These are phyloP conservation scores for Lasiurus cinereus DNA, from an alignment of 2,113 vertebrate genomes.

Conservation along the genomic window DNA sequence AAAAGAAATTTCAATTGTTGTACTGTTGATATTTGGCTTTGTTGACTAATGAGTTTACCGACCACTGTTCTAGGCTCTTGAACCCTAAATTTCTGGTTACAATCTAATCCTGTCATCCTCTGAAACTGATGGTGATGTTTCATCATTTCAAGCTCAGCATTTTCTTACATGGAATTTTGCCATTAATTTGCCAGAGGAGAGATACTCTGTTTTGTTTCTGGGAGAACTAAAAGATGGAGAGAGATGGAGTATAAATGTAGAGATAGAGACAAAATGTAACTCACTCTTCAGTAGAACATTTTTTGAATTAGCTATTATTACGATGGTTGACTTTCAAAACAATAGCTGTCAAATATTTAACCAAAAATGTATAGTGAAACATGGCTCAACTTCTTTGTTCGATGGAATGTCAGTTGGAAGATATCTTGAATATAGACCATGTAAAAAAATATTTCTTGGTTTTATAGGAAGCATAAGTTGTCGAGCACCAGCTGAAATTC, in stretches of 20 bases:
- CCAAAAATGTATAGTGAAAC: neutral
- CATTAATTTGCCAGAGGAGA: neutral
- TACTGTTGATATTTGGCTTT: no score
- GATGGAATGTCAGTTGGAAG: slow-evolving; percentile 10
- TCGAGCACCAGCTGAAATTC: slow-evolving; percentile 63
- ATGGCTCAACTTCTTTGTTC: slow-evolving; percentile 10
- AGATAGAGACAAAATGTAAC: neutral
- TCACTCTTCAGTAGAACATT: neutral
- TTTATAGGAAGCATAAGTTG: slow-evolving; percentile 44
- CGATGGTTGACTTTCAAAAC: neutral
- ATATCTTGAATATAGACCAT: slow-evolving; percentile 32
- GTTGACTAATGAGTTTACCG: no score
- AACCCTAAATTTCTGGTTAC: neutral
- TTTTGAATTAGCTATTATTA: slow-evolving; percentile 46
- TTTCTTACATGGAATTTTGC: slow-evolving; percentile 27
- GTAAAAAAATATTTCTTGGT: slow-evolving; percentile 13
- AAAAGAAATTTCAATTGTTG: no score
- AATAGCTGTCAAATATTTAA: slow-evolving; percentile 41
- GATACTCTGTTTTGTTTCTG: slow-evolving; percentile 5
- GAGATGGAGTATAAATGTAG: neutral
- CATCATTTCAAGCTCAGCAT: slow-evolving; percentile 40
- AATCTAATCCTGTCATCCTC: slow-evolving; percentile 45
- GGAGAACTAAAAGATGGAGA: slow-evolving; percentile 32
- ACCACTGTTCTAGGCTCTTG: neutral
- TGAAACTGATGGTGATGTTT: slow-evolving; percentile 16